Percentiles rank a stretch among this genome's conserved stretches.
Conservation (phyloP, 2,888 invertebrate genomes). For the Sinhomidia bicolor region DNA sequence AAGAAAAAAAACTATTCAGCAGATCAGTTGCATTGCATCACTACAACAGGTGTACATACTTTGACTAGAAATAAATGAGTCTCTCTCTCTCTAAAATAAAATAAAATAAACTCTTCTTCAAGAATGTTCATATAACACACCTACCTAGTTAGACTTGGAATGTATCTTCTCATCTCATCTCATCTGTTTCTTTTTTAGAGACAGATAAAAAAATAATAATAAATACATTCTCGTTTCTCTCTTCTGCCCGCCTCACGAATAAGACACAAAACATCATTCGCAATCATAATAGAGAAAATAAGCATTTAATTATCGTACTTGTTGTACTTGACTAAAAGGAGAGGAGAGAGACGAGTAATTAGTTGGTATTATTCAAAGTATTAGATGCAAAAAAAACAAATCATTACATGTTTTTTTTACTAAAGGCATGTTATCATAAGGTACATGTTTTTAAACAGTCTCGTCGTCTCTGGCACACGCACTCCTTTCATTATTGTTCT, state of each 20-base stretch:
- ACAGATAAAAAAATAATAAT: constrained; percentile 16
- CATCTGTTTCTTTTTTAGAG: not conserved
- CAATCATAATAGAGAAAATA: constrained; percentile 26
- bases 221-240: constrained; percentile 14
- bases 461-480: constrained; percentile 25
- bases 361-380: constrained; percentile 25
- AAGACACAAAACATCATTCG: not conserved
- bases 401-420: not conserved
- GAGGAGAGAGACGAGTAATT: constrained; percentile 27
- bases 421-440: not conserved
- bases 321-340: constrained; percentile 15
- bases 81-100: too few relatives aligned
- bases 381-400: not conserved
- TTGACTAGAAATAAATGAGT: not conserved
- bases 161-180: not conserved
- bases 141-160: not conserved
- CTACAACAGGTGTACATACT: not conserved
- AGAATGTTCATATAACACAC: not conserved
- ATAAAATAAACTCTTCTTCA: not conserved
- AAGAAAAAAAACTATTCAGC: not conserved
- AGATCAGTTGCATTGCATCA: not conserved
- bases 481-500: not conserved
- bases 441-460: not conserved
- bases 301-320: constrained; percentile 28
- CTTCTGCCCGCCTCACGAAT: constrained; percentile 23